These are phyloP conservation scores for Istiophorus platypterus DNA, from an alignment of 2,113 vertebrate species.

Conservation along the genomic window DNA sequence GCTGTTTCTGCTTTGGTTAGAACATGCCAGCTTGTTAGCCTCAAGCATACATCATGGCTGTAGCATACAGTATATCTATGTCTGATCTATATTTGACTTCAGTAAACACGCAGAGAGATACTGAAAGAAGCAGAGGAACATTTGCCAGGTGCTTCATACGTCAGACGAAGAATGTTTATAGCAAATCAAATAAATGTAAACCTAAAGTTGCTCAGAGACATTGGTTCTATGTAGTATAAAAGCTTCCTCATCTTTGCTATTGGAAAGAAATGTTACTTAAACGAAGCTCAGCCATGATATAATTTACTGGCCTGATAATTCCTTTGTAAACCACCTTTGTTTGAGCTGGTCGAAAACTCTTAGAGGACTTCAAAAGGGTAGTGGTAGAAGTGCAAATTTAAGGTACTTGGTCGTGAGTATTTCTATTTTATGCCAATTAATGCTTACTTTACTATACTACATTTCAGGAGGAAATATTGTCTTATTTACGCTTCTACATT, in stretches of 20 bases:
- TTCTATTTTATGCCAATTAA: background rate
- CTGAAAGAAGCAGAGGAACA: slow-evolving; percentile 27
- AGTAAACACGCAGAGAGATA: slow-evolving; percentile 45
- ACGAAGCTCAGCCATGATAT: background rate
- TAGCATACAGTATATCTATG: slow-evolving; percentile 28
- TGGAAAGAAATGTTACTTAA: background rate
- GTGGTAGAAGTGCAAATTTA: background rate
- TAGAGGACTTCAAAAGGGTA: background rate
- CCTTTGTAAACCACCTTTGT: background rate
- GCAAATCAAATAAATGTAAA: slow-evolving; percentile 45
- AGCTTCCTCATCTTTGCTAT: slow-evolving; percentile 36
- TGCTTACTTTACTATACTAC: background rate
- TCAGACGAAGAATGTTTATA: slow-evolving; percentile 31
- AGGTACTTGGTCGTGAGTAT: background rate
- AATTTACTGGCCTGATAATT: background rate
- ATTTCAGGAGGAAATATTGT: background rate
- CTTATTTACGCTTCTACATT: too few species aligned
- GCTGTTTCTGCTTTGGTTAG: slow-evolving; percentile 16
- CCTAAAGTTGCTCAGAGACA: slow-evolving; percentile 30
- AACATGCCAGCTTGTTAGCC: slow-evolving; percentile 57
- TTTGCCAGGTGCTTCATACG: slow-evolving; percentile 25
- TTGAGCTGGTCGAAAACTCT: slow-evolving; percentile 2
- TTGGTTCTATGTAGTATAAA: background rate
- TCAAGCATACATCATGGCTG: slow-evolving; percentile 24
- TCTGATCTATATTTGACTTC: slow-evolving; percentile 45